A percentile compares a stretch with the other conserved stretches of the same genome.
These are phyloP conservation scores for Adelognathus sp. DNA, from an alignment of 2,888 invertebrate species.

Conservation along the genomic window DNA sequence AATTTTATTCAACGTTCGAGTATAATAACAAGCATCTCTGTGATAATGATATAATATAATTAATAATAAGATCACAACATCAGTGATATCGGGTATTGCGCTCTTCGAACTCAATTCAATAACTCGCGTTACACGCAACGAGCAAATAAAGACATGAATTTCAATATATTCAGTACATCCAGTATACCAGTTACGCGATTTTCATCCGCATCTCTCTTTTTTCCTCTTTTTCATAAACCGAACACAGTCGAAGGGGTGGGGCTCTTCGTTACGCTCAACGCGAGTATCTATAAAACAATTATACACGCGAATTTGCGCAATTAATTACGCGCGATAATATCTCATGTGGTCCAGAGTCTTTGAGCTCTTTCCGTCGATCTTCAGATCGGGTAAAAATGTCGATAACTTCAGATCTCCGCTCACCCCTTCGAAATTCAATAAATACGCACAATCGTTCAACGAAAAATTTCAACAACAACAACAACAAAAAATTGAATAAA, in stretches of 20 bases:
- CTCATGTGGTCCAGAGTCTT: constrained; percentile 10
- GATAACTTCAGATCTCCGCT: background rate
- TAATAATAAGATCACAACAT: constrained; percentile 46
- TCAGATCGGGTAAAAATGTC: constrained; percentile 9
- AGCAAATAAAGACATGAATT: constrained; percentile 19
- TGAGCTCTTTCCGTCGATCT: constrained; percentile 4
- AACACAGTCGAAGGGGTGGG: background rate
- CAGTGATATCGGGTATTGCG: constrained; percentile 46
- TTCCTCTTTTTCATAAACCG: background rate
- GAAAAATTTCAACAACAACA: background rate
- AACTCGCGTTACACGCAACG: constrained; percentile 12
- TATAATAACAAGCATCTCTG: constrained; percentile 55
- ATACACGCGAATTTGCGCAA: background rate
- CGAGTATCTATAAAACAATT: constrained; percentile 5
- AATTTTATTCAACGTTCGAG: constrained; percentile 55
- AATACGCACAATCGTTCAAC: background rate
- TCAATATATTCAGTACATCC: constrained; percentile 25
- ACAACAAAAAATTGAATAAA: background rate
- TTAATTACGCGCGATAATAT: constrained; percentile 4
- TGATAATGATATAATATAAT: constrained; percentile 40
- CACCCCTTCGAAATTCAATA: background rate
- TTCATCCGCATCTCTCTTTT: background rate
- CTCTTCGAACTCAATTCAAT: constrained; percentile 39
- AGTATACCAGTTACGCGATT: constrained; percentile 2
- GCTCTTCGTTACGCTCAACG: background rate